Percentiles rank a stretch among this genome's conserved stretches.
phyloP scores from a whole-genome alignment of 2,113 vertebrate species.

The Otus sunia region DNA sequence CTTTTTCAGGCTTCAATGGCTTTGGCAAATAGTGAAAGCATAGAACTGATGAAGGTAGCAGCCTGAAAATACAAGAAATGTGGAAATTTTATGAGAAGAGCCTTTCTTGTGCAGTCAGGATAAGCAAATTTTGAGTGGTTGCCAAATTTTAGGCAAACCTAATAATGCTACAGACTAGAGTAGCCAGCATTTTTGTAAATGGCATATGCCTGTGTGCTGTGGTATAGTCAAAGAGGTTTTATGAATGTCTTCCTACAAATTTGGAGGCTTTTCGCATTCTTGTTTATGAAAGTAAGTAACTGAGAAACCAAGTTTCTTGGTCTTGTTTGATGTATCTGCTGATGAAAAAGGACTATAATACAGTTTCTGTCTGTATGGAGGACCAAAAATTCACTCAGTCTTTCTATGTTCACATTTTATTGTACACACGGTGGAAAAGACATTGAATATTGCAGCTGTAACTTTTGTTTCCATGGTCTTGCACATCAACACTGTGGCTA shows the following conservation, averaged over 20 bases:
- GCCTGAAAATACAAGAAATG: background rate
- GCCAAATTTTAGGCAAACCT: background rate
- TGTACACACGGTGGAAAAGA: background rate
- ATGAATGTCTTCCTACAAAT: background rate
- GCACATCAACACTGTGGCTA: background rate
- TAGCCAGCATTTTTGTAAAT: background rate
- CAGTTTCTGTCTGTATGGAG: background rate
- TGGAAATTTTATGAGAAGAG: background rate
- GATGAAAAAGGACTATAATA: background rate
- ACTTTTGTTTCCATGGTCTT: background rate
- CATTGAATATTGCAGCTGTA: background rate
- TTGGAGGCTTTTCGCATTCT: background rate
- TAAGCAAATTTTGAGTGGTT: background rate
- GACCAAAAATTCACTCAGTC: background rate
- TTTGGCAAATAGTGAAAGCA: background rate
- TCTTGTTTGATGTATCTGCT: background rate
- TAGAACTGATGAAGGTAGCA: background rate
- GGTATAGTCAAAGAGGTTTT: background rate
- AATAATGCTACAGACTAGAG: background rate
- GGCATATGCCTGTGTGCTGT: background rate
- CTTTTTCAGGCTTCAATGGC: background rate
- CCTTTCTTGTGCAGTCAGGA: background rate
- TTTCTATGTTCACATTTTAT: background rate
- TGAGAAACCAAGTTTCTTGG: background rate
- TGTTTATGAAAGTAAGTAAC: background rate